phyloP scores from a whole-genome alignment of 2,888 invertebrate genomes.

The Muschampia staudingeri region DNA sequence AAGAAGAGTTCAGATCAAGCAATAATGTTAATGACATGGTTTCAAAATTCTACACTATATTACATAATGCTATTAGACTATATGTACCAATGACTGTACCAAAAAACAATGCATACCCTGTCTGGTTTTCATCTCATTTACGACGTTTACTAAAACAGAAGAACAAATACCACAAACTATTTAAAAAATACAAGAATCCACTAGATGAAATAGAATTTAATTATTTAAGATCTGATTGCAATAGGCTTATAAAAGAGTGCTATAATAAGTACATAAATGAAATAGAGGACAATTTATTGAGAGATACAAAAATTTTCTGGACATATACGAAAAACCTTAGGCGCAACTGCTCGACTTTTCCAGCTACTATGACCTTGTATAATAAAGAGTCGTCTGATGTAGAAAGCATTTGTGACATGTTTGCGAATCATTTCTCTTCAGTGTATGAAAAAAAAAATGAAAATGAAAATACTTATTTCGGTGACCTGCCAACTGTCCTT shows the following conservation, averaged over 20 bases:
- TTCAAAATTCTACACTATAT: background rate
- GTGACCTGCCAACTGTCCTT: background rate
- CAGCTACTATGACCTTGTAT: background rate
- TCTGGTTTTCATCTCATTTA: constrained; percentile 21
- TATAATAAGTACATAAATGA: constrained; percentile 5
- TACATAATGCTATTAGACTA: background rate
- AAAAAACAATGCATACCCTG: background rate
- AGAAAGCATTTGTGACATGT: background rate
- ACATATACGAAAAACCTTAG: constrained; percentile 7
- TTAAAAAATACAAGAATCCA: constrained; percentile 17
- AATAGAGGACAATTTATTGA: background rate
- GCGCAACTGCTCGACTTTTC: background rate
- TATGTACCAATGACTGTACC: constrained; percentile 16
- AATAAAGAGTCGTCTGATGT: background rate
- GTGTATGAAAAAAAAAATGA: constrained; percentile 12
- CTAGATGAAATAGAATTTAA: constrained; percentile 12
- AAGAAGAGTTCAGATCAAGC: constrained; percentile 11
- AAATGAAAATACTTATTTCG: background rate
- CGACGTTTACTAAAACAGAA: constrained; percentile 5
- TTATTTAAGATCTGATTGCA: background rate
- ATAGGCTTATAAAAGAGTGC: background rate
- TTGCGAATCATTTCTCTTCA: constrained; percentile 17
- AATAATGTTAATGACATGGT: constrained; percentile 11
- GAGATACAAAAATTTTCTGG: constrained; percentile 21
- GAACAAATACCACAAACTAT: background rate